Evolutionary conservation across 1,140 invertebrate genomes (phyloP), one percentile per base, ranked within the genome.

Genomic region (Phocides pigmalion): DNA sequence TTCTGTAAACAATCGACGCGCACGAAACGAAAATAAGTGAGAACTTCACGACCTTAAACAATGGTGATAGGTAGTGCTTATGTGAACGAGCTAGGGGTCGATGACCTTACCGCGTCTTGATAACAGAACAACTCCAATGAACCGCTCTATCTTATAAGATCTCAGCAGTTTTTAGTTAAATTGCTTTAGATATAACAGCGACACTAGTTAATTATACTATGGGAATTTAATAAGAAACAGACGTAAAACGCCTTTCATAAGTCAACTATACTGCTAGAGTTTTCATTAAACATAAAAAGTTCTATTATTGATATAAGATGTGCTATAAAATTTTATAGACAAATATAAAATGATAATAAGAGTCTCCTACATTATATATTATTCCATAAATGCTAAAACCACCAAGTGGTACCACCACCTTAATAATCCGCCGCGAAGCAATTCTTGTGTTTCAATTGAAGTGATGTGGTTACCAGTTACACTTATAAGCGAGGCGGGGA

Each of bases 31-130:
- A 44, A 51, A 19, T 49, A 39, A 58, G 64, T 54, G 49, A 62
- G 64, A 66, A 62, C 44, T 39, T 61, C 63, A 51, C 54, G 64
- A 53, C 19, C 46, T 53, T 51, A 53, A 59, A 61, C 64, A 61
- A 66, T 59, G 37, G 54, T 51, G 51, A 64, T 65, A 50, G 37
- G 56, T 65, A 50, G 37, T 46, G 37, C 64, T 53, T 53, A 51
- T 41, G 39, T 42, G 39, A 42, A 16, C 56, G 39, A 61, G 56
- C 19, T 32, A 53, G 56, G 15, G 12, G 47, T 59, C 32, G 47
- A 35, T 59, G 64, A 59, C 28, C 54, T 59, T n/a, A 14, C 19
- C 28, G 15, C 35, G 46, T 32, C 42, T 14, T 53, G 22, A 35
- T 51, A 51, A 42, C 25, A 66, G 47, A 66, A 46, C 11, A 46